Conservation (phyloP, 2,113 vertebrate species). For the Apteryx owenii region DNA sequence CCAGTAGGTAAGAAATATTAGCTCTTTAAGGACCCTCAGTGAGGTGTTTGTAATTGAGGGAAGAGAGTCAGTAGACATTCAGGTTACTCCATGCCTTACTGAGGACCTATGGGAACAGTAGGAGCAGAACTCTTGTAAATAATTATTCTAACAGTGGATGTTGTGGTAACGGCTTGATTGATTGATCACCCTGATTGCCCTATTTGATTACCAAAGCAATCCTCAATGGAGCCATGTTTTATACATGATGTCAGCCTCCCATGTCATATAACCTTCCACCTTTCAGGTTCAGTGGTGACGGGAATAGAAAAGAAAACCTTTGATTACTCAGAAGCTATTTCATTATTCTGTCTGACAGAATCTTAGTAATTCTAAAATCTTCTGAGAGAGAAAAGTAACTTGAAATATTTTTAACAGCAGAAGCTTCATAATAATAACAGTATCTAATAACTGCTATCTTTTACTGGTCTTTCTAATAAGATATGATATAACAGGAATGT, state of each 20-base stretch:
- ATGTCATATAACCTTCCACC: background rate
- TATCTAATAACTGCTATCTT: background rate
- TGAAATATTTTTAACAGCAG: conserved; percentile 25
- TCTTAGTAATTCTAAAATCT: background rate
- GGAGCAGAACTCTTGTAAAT: background rate
- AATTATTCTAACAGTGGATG: background rate
- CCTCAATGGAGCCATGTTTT: background rate
- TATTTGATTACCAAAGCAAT: background rate
- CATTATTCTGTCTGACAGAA: background rate
- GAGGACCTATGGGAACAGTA: background rate
- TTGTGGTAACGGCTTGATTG: background rate
- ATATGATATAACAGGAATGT: conserved; percentile 37
- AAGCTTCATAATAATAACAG: background rate
- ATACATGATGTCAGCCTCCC: background rate
- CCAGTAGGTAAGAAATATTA: background rate
- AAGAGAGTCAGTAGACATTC: background rate
- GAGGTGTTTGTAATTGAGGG: background rate
- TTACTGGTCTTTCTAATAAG: conserved; percentile 18
- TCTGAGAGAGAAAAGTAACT: background rate
- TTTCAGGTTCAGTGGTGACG: background rate
- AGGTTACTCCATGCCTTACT: background rate
- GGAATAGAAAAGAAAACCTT: background rate
- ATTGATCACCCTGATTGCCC: background rate
- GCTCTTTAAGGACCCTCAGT: background rate
- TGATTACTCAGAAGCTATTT: background rate